Evolutionary conservation across 2,113 vertebrate genomes (phyloP).

Genomic region (Lepus europaeus): DNA sequence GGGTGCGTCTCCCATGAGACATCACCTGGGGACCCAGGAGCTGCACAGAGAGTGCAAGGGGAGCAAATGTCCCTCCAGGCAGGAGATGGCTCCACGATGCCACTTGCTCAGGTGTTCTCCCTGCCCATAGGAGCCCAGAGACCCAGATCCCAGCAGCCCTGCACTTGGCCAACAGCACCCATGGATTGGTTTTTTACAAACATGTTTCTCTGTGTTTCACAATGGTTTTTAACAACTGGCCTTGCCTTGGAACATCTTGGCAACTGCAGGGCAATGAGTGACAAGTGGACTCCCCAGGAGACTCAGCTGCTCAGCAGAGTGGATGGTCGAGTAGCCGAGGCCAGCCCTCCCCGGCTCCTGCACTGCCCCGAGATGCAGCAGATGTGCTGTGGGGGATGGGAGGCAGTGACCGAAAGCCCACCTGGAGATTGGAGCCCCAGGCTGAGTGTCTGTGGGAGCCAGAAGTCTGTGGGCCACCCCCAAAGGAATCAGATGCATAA

Average conservation of each 20-base stretch:
- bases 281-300: neutral
- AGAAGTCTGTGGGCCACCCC: neutral
- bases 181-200: neutral
- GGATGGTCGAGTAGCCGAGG: neutral
- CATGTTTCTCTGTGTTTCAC: too few species aligned
- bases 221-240: neutral
- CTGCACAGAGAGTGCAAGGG: neutral
- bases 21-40: neutral
- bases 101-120: neutral
- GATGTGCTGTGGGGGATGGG: neutral
- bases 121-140: neutral
- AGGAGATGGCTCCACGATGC: neutral
- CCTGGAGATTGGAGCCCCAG: neutral
- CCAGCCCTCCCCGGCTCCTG: neutral
- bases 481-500: accelerated
- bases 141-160: neutral
- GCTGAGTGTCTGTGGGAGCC: neutral
- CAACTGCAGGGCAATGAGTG: neutral
- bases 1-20: neutral
- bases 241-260: neutral
- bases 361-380: neutral
- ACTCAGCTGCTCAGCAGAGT: neutral
- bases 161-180: neutral
- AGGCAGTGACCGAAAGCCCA: neutral
- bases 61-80: neutral